A percentile compares a stretch with the other conserved stretches of the same genome.
Conservation (phyloP, 1,140 invertebrate species). For the Drosophila kepulauana region DNA sequence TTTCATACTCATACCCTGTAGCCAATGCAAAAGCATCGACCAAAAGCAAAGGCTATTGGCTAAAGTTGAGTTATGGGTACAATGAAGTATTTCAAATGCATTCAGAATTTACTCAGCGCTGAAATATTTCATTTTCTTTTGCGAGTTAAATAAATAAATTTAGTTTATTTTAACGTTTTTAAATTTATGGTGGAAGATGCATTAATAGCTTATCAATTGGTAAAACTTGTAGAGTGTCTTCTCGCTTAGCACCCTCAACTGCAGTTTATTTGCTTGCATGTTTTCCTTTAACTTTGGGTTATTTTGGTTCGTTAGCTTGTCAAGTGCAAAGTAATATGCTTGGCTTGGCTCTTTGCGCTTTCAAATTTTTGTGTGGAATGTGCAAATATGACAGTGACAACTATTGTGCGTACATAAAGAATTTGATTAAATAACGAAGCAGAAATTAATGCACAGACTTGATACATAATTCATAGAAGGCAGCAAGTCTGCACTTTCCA, state of each 20-base stretch:
- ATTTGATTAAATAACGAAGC: background rate
- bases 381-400: background rate
- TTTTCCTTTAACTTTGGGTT: constrained; percentile 3
- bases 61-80: too few relatives aligned
- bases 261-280: constrained; percentile 5
- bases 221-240: background rate
- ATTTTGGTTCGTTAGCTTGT: constrained; percentile 39
- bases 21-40: background rate
- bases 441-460: constrained; percentile 2
- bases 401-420: background rate
- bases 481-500: background rate
- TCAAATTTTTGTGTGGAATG: constrained; percentile 9
- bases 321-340: constrained; percentile 42
- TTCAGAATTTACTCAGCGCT: too few relatives aligned
- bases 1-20: constrained; percentile 30
- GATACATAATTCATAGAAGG: background rate
- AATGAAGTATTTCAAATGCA: too few relatives aligned
- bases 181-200: too few relatives aligned
- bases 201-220: background rate
- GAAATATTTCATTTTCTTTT: too few relatives aligned
- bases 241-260: background rate
- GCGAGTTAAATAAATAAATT: too few relatives aligned
- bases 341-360: constrained; percentile 31
- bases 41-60: too few relatives aligned
- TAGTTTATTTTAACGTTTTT: too few relatives aligned